Percentiles rank a stretch among this genome's conserved stretches.
Evolutionary conservation across 2,888 invertebrate genomes (phyloP).

Genomic region (Eupithecia exiguata): DNA sequence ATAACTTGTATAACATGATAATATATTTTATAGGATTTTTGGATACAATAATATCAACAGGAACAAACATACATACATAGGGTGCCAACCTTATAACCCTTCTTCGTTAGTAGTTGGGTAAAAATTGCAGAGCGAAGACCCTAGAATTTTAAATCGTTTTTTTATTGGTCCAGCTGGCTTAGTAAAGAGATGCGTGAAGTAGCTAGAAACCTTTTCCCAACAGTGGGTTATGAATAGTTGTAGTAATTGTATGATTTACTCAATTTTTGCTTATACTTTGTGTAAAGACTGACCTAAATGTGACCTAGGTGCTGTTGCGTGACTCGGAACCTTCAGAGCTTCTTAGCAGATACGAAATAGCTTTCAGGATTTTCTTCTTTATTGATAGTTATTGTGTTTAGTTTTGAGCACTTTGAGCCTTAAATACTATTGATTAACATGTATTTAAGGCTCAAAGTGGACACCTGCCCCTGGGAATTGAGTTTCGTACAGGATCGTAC

Average conservation of each 20-base stretch:
- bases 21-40: not conserved
- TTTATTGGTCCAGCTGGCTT: not conserved
- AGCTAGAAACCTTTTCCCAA: not conserved
- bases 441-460: no score
- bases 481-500: not conserved
- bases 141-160: not conserved
- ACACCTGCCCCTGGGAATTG: not conserved
- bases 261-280: not conserved
- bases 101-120: not conserved
- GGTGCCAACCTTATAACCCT: not conserved
- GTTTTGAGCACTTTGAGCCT: not conserved
- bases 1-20: constrained; percentile 5
- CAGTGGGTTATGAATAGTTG: not conserved
- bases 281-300: constrained; percentile 4
- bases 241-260: no score
- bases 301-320: constrained; percentile 24
- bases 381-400: constrained; percentile 4
- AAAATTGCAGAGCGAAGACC: not conserved
- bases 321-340: constrained; percentile 11
- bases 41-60: not conserved
- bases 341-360: constrained; percentile 15
- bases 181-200: not conserved
- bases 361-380: constrained; percentile 10
- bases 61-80: not conserved
- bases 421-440: no score